Evolutionary conservation across 2,113 vertebrate genomes (phyloP), one percentile per base, ranked within the genome.

Genomic region (Oryzias javanicus): DNA sequence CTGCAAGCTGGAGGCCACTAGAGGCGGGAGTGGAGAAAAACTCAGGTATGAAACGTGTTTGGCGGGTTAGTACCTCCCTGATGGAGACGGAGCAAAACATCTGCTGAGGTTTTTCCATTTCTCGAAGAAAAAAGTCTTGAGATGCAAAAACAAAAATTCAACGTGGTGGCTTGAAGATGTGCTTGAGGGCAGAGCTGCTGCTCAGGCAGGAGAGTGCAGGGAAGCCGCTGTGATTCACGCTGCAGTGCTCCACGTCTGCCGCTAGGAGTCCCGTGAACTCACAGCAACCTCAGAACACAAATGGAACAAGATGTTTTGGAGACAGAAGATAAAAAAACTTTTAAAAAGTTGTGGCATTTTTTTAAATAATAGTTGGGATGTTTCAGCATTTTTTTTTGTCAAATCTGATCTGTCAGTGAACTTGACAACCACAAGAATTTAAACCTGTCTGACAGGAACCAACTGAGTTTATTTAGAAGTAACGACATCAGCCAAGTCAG

Each of bases 221-320:
- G 54, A 77, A 71, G 55, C 72, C 65, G 14, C 47, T 13, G 67
- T 47, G 15, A 46, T 49, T 67, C 49, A 48, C 16, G 25, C 20
- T 82, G 83, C 62, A 80, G 24, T 76, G 24, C 65, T n/a, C 16
- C 25, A n/a, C 3, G 22, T 74, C 15, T 7, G 49, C 77, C 90
- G 55, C 76, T 64, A 88, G 81, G 78, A 44, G 89, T 83, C 85
- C 55, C 86, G 72, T 50, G 17, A 55, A 57, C 63, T 67, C 47
- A 78, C 65, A 62, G 67, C 57, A 75, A 22, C 22, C 2, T 22
- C 22, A 22, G 35, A 8, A 8, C 35, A 35, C 8, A 12, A 35
- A 35, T 35, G 35, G 35, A 35, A 35, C 35, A 35, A 12, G 35
- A 35, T 35, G 35, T 35, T 12, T 35, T 35, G 2, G 35, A 35